Conservation (phyloP, 1,140 invertebrate genomes). For the Dysdera silvatica region DNA sequence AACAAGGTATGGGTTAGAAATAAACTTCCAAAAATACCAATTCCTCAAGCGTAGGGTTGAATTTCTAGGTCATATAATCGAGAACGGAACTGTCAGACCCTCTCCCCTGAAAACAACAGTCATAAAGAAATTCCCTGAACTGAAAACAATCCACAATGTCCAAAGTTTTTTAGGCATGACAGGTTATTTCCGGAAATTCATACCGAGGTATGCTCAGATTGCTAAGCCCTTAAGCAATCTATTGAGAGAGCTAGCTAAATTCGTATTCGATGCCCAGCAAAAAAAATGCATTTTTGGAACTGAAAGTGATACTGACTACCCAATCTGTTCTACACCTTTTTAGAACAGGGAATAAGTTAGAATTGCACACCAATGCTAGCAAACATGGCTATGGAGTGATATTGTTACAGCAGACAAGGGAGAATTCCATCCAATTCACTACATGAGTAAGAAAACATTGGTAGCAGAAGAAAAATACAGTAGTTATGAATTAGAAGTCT, state of each 20-base stretch:
- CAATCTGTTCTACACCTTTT: slow-evolving; percentile 37
- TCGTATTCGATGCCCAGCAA: slow-evolving; percentile 26
- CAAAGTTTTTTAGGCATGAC: slow-evolving; percentile 38
- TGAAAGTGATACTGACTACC: slow-evolving; percentile 37
- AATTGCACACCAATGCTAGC: slow-evolving; percentile 37
- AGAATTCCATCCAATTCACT: not conserved
- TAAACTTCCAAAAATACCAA: not conserved
- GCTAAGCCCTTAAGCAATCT: slow-evolving; percentile 1
- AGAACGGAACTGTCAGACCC: not conserved
- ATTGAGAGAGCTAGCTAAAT: not conserved
- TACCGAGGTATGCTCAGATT: not conserved
- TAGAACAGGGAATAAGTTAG: slow-evolving; percentile 1
- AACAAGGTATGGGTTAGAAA: not conserved
- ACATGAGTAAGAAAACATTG: not conserved
- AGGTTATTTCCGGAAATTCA: slow-evolving; percentile 7
- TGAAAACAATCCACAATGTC: slow-evolving; percentile 35
- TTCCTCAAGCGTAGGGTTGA: slow-evolving; percentile 3
- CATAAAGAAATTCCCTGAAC: slow-evolving; percentile 29
- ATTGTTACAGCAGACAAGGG: slow-evolving; percentile 43
- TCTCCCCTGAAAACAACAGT: not conserved
- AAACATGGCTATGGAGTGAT: too few relatives aligned
- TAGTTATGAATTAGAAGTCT: slow-evolving; percentile 1
- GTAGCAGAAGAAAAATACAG: not conserved
- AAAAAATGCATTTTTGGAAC: slow-evolving; percentile 38
- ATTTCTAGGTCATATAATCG: not conserved